Evolutionary conservation across 2,113 vertebrate genomes (phyloP), one percentile per base, ranked within the genome.

Genomic region (Alexandromys fortis): DNA sequence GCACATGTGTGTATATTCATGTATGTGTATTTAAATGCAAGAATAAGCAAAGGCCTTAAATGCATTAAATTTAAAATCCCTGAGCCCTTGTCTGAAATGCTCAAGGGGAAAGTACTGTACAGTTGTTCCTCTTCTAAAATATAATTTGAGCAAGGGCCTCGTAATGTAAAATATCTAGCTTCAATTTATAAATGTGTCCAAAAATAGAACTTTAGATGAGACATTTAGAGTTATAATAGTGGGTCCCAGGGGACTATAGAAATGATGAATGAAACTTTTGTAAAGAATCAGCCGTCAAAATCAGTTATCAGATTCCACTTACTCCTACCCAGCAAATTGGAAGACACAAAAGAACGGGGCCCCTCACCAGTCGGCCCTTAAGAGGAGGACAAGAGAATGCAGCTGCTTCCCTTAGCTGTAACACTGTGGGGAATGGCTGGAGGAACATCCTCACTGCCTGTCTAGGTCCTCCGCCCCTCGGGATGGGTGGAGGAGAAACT

Each of bases 111-210:
- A 77, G 10, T 10, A 55, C 5, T 45, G 2, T 16, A 78, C 10
- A 78, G 30, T 42, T 72, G 42, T 73, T 65, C 1, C 19, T 52
- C 47, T 65, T 92, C 8, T 13, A 17, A 1, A 65, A n/a, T 63
- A 86, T 95, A 76, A 83, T 93, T 70, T 78, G 55, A 35, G 24
- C 2, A 90, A 14, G 72, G 49, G 8, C 35, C 30, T 26, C 52
- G n/a, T 91, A 82, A 77, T 91, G 86, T 73, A 76, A 70, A 38
- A 94, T 16, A 79, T 67, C 79, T 16, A 65, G 58, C 42, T 95
- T 92, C 65, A 52, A 28, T 17, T 58, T 78, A 55, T 61, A 89
- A 73, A 87, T 47, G 61, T 79, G 14, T 90, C 90, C 79, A 92
- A 92, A 73, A 89, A 58, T 42, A 73, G 38, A 55, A 58, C 7